Evolutionary conservation across 1,140 invertebrate species (phyloP).

Genomic region (Diploscapter pachys): DNA sequence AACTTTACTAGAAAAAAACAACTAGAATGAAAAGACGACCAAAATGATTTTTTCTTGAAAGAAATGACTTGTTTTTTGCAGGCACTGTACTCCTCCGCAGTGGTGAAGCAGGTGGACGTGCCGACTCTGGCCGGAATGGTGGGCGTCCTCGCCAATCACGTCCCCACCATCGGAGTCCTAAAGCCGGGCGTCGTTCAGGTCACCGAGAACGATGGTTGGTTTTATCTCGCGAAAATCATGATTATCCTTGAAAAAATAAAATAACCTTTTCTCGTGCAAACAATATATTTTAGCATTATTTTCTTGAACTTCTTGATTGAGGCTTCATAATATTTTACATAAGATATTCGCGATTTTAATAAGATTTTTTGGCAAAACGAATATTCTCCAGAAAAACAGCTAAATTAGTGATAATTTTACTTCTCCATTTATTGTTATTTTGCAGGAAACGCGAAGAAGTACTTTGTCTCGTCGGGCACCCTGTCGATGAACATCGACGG

Average conservation of each 20-base stretch:
- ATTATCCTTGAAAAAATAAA: too few species aligned
- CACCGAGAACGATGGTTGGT: constrained; percentile 79
- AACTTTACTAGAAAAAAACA: too few species aligned
- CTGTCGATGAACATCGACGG: constrained; percentile 97
- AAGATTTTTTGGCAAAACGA: too few species aligned
- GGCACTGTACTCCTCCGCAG: constrained; percentile 83
- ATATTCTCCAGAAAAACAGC: too few species aligned
- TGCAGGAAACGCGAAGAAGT: constrained; percentile 42
- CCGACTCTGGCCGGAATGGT: constrained; percentile 83
- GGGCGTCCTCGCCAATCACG: constrained; percentile 95
- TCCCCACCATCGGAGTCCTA: constrained; percentile 88
- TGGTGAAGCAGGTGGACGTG: constrained; percentile 93
- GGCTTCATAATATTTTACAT: too few species aligned
- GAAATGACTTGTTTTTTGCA: constrained; percentile 57
- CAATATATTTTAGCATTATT: too few species aligned
- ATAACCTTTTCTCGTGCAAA: too few species aligned
- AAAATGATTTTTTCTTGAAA: too few species aligned
- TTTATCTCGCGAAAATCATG: background rate
- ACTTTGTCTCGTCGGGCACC: constrained; percentile 92
- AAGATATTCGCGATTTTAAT: too few species aligned
- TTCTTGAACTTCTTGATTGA: too few species aligned
- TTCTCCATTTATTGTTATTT: background rate
- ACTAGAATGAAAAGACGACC: too few species aligned
- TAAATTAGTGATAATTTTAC: too few species aligned
- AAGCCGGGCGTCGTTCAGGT: constrained; percentile 94